A percentile compares a stretch with the other conserved stretches of the same genome.
These are phyloP conservation scores for Gasteruption jaculator DNA, from an alignment of 2,888 invertebrate genomes.

Conservation along the genomic window DNA sequence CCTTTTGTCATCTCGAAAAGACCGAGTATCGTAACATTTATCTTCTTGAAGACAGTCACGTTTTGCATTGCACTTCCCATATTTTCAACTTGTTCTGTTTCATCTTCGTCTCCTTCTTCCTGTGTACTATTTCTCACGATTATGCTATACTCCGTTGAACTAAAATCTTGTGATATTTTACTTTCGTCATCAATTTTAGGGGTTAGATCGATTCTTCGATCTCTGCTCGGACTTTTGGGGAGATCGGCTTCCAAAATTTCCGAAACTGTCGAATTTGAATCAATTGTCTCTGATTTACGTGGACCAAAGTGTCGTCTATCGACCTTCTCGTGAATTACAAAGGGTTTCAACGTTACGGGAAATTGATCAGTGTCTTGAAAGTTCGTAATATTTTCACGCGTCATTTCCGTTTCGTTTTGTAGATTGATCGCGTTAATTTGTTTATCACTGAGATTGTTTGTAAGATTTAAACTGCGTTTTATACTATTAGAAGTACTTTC, in stretches of 20 bases:
- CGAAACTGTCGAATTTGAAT: constrained; percentile 16
- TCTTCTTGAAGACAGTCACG: constrained; percentile 29
- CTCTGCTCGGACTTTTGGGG: constrained; percentile 34
- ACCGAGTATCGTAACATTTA: constrained; percentile 67
- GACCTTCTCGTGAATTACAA: no score
- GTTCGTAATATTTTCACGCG: no score
- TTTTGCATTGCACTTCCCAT: constrained; percentile 15
- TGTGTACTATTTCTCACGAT: constrained; percentile 1
- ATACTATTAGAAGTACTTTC: no score
- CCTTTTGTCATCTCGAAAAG: constrained; percentile 73
- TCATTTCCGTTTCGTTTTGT: no score
- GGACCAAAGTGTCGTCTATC: constrained; percentile 44
- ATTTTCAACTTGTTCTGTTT: constrained; percentile 16
- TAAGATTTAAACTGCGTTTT: no score
- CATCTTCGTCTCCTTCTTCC: constrained; percentile 8
- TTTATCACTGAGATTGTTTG: no score
- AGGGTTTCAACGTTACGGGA: no score
- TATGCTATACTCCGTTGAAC: no score
- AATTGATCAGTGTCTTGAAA: no score
- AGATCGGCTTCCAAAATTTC: constrained; percentile 29
- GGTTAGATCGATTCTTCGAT: constrained; percentile 15
- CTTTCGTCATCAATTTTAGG: background rate
- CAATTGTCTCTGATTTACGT: constrained; percentile 33
- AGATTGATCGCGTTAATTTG: no score
- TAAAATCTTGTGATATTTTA: no score